These are phyloP conservation scores for Carapus acus DNA, from an alignment of 2,797 vertebrate species.

Conservation along the genomic window DNA sequence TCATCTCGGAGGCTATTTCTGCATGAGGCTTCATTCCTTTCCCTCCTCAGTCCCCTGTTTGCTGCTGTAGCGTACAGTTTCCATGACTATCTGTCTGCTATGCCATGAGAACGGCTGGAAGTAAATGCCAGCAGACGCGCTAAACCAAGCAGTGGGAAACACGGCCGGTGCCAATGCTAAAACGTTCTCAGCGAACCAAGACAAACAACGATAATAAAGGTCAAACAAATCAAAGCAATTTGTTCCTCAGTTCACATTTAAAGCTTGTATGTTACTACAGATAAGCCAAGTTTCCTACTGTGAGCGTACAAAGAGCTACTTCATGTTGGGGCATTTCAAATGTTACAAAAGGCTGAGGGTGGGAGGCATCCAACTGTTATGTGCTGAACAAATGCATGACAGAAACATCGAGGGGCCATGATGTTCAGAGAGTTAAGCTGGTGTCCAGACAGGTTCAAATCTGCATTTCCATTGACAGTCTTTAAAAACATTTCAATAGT, in stretches of 20 bases:
- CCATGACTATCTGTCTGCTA: background rate
- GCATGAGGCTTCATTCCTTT: no score
- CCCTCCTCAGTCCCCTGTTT: background rate
- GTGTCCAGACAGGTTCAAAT: slow-evolving; percentile 16
- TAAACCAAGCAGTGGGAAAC: slow-evolving; percentile 4
- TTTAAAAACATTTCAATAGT: slow-evolving; percentile 5
- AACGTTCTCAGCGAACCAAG: slow-evolving; percentile 33
- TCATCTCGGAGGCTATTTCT: no score
- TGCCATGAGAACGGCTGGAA: slow-evolving; percentile 1
- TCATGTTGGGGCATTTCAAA: slow-evolving; percentile 56
- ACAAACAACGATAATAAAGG: slow-evolving; percentile 60
- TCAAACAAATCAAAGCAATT: slow-evolving; percentile 56
- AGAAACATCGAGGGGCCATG: slow-evolving; percentile 50
- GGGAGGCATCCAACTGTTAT: slow-evolving; percentile 62
- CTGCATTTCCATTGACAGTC: slow-evolving; percentile 3
- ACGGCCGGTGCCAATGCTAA: slow-evolving; percentile 9
- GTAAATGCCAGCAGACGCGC: slow-evolving; percentile 2
- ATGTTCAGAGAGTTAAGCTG: slow-evolving; percentile 28
- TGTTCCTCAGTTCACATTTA: slow-evolving; percentile 32
- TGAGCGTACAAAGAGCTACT: slow-evolving; percentile 59
- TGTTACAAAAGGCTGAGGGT: slow-evolving; percentile 52
- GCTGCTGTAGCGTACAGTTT: background rate
- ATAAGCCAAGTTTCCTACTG: slow-evolving; percentile 58
- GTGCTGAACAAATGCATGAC: slow-evolving; percentile 52
- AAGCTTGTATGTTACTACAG: slow-evolving; percentile 45